Conservation (phyloP, 2,797 vertebrate genomes). For the Tokudaia muenninki region DNA sequence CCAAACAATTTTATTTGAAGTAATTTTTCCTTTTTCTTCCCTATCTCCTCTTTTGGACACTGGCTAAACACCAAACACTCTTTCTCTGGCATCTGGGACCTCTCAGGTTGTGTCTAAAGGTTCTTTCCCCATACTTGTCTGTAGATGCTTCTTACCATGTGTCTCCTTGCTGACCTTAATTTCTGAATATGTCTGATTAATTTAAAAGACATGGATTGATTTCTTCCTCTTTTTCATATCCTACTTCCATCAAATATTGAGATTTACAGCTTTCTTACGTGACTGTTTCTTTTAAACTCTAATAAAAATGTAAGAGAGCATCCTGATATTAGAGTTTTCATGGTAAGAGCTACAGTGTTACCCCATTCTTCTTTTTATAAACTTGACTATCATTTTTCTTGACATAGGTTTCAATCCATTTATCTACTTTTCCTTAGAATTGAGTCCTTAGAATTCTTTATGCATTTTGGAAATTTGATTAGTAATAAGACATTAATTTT, state of each 20-base stretch:
- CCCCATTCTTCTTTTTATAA: not conserved
- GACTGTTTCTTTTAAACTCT: not conserved
- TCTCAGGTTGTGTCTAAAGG: not conserved
- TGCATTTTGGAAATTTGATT: not conserved
- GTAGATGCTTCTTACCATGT: not conserved
- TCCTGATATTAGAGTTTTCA: not conserved
- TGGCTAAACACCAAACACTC: not conserved
- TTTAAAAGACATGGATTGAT: not conserved
- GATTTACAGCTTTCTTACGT: not conserved
- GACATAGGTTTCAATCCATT: not conserved
- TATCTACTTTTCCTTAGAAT: not conserved
- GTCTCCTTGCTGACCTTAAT: not conserved
- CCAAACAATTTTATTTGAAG: not conserved
- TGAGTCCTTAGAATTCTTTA: not conserved
- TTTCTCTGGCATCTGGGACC: not conserved
- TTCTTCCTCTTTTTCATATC: not conserved
- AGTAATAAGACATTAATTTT: not conserved
- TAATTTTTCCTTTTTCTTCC: not conserved
- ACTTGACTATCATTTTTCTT: not conserved
- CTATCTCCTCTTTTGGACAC: not conserved
- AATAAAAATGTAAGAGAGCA: not conserved
- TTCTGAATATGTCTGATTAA: not conserved
- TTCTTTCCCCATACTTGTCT: fast-evolving
- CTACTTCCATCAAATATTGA: not conserved
- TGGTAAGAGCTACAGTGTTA: too few species aligned